A percentile compares a stretch with the other conserved stretches of the same genome.
These are phyloP conservation scores for Leucoraja ocellata DNA, from an alignment of 2,797 vertebrate species.

Conservation along the genomic window DNA sequence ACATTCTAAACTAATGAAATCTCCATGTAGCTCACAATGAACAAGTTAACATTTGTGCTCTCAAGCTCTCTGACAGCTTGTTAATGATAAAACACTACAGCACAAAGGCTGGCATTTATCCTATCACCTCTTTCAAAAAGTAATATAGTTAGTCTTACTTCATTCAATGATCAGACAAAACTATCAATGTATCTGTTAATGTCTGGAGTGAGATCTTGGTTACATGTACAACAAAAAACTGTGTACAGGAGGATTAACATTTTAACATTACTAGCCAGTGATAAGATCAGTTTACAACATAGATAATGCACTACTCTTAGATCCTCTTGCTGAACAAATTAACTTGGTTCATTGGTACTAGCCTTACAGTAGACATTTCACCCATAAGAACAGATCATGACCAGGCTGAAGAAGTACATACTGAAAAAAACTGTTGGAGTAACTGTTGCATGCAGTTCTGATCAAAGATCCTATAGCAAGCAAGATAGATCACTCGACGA, in stretches of 20 bases:
- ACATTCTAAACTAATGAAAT: neutral
- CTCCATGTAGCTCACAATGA: neutral
- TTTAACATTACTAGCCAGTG: neutral
- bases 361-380: neutral
- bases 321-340: neutral
- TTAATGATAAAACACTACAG: neutral
- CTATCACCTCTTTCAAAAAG: no score
- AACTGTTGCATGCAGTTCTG: neutral
- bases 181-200: neutral
- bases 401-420: no score
- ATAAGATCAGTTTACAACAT: neutral
- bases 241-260: neutral
- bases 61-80: neutral
- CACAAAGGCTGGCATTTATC: no score
- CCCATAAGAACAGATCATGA: neutral
- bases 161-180: neutral
- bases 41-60: neutral
- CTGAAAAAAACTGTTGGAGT: no score
- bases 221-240: neutral
- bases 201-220: neutral
- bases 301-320: neutral
- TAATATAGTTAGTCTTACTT: no score
- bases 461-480: no score
- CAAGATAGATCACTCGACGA: no score
- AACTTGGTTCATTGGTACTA: neutral